Evolutionary conservation across 2,113 vertebrate genomes (phyloP).

Genomic region (Gallinago undulata): DNA sequence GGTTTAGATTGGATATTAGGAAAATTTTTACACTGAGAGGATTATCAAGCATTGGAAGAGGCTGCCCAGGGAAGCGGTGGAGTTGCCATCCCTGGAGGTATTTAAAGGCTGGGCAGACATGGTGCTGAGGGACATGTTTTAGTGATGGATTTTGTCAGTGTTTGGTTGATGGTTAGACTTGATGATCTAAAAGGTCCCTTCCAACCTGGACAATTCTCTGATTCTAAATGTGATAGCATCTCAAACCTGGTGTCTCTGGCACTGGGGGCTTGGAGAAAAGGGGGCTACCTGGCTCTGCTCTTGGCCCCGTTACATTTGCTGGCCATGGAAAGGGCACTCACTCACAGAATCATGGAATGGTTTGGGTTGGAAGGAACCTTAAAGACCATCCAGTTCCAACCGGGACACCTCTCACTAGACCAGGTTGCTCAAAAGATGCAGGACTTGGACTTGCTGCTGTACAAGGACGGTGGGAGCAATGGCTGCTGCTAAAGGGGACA

Average conservation of each 20-base stretch:
- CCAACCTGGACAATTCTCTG: too few relatives aligned
- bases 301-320: rapidly evolving
- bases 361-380: background rate
- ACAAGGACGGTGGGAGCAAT: rapidly evolving
- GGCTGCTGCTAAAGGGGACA: background rate
- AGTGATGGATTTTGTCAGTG: too few relatives aligned
- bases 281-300: background rate
- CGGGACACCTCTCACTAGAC: background rate
- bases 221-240: background rate
- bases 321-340: rapidly evolving
- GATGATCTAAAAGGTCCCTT: too few relatives aligned
- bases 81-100: too few relatives aligned
- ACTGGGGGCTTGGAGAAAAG: too few relatives aligned
- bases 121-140: too few relatives aligned
- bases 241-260: rapidly evolving
- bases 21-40: too few relatives aligned
- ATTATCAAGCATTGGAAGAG: too few relatives aligned
- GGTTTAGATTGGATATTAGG: too few relatives aligned
- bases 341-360: background rate
- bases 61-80: too few relatives aligned
- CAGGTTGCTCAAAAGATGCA: background rate
- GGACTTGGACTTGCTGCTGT: background rate
- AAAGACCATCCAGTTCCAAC: background rate
- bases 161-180: too few relatives aligned
- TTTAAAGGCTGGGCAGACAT: too few relatives aligned